A percentile compares a stretch with the other conserved stretches of the same genome.
phyloP scores from a whole-genome alignment of 92 coral and sea anemone species.

The Hydrozoanthus gracilis region DNA sequence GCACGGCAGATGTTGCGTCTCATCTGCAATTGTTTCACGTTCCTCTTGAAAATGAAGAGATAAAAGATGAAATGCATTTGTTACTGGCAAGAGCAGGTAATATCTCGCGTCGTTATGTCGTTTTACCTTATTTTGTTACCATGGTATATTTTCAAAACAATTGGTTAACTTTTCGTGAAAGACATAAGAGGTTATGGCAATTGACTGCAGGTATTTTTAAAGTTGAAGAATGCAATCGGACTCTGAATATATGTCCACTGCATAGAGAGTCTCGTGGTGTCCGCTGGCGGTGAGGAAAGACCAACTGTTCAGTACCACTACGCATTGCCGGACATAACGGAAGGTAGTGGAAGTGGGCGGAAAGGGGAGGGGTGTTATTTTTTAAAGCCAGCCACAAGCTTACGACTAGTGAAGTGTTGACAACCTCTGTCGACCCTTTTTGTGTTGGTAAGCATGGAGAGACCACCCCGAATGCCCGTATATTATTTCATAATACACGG shows the following conservation, averaged over 20 bases:
- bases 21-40: conserved; percentile 15
- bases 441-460: background rate
- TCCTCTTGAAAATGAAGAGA: conserved; percentile 11
- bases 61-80: conserved; percentile 22
- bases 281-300: conserved; percentile 15
- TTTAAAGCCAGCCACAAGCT: background rate
- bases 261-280: conserved; percentile 15
- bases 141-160: background rate
- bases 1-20: conserved; percentile 19
- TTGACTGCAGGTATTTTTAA: background rate
- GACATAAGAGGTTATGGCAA: background rate
- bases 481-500: no score
- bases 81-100: conserved; percentile 28
- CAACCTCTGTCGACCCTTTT: background rate
- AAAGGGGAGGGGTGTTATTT: background rate
- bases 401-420: no score
- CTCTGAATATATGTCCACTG: conserved; percentile 3
- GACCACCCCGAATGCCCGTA: background rate
- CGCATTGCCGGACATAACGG: background rate
- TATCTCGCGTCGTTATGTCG: no score
- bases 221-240: conserved; percentile 13
- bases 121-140: background rate
- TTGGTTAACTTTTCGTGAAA: background rate
- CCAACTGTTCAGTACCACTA: conserved; percentile 8
- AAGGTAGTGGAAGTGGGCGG: background rate